Evolutionary conservation across 2,113 vertebrate species (phyloP), one percentile per base, ranked within the genome.

Genomic region (Pontoporia blainvillei): DNA sequence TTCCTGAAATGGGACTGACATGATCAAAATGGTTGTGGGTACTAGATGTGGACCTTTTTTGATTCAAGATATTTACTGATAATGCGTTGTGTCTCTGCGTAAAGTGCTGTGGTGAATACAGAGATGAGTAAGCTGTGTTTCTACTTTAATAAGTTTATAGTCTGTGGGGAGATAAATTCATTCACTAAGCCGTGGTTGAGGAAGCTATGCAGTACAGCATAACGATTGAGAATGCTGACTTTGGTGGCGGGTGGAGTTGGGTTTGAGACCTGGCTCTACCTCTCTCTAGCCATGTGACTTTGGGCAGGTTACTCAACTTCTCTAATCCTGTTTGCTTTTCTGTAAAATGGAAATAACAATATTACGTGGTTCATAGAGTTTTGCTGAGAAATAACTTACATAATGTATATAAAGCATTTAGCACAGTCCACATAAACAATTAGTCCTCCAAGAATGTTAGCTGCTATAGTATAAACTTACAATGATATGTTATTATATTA

Each of bases 241-340:
- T 73, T 31, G 39, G 20, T 92, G 57, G 86, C 4, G 78, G 41
- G 52, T 36, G 90, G 75, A 73, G 49, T 66, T 95, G 9, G 66
- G 14, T 85, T 82, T 81, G 71, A 91, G 59, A 91, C 18, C 39
- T 69, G 29, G 34, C 62, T 91, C 54, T 83, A 20, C 54, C 36
- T 92, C 34, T 94, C 66, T 78, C 25, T 83, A 46, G 36, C 72
- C 67, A 4, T 90, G 73, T 85, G 92, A 93, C 41, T 69, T 52
- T 52, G 39, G 44, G 49, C 31, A 96, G 73, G 46, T 95, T 69
- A 95, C 20, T 89, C 44, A 94, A 85, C 34, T 82, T 95, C 61
- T 86, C 29, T 44, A 91, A 91, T 27, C n/a, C 39, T 69, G 5
- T 73, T 93, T 81, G 20, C 49, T 66, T 3, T 59, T 83, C 36